phyloP scores from a whole-genome alignment of 92 coral and sea anemone species.

The Scolanthus callimorphus region DNA sequence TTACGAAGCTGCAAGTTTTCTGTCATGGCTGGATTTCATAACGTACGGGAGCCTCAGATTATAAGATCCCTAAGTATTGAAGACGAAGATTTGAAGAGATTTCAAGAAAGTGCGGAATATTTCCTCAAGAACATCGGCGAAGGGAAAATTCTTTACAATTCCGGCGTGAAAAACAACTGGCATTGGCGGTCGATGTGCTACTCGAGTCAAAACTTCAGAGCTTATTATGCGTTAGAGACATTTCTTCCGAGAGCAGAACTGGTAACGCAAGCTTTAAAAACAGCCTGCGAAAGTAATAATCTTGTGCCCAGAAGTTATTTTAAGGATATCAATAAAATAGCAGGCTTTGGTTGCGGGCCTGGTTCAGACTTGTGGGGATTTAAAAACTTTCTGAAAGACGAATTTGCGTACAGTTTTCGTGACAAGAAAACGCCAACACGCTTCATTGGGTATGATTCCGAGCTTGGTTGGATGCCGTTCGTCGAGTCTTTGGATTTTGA shows the following conservation, averaged over 20 bases:
- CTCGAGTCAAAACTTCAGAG: constrained; percentile 65
- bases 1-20: no score
- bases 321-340: constrained; percentile 27
- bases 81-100: constrained; percentile 13
- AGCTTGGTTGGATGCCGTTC: constrained; percentile 69
- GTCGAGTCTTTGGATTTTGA: constrained; percentile 46
- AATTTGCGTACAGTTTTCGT: constrained; percentile 46
- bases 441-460: constrained; percentile 45
- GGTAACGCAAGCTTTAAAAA: constrained; percentile 32
- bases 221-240: constrained; percentile 50
- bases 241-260: constrained; percentile 39
- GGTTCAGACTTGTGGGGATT: constrained; percentile 65
- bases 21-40: no score
- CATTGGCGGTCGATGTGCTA: constrained; percentile 59
- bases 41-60: no score
- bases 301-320: constrained; percentile 19
- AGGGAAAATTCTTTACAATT: constrained; percentile 47
- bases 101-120: constrained; percentile 17
- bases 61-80: constrained; percentile 6
- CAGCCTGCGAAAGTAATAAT: constrained; percentile 13
- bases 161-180: constrained; percentile 48
- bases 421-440: constrained; percentile 19
- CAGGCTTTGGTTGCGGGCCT: constrained; percentile 56
- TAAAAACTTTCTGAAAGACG: constrained; percentile 39
- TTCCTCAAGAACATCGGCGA: constrained; percentile 48